A percentile compares a stretch with the other conserved stretches of the same genome.
phyloP scores from a whole-genome alignment of 1,140 invertebrate genomes.

The Aphidius gifuensis region DNA sequence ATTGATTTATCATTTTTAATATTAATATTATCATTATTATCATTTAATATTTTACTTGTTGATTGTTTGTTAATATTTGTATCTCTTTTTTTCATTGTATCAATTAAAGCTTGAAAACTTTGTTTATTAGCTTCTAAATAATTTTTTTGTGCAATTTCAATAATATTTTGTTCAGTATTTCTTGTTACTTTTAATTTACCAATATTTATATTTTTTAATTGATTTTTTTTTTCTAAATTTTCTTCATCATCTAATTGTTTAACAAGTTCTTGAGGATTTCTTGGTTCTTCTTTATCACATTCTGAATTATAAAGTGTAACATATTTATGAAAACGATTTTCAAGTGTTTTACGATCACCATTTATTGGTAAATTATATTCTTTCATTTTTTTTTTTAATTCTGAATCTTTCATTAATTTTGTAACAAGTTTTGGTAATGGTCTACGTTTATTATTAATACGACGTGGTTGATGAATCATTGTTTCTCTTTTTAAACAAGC shows the following conservation, averaged over 20 bases:
- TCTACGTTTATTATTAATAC: conserved; percentile 39
- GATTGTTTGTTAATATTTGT: conserved; percentile 14
- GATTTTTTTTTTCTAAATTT: conserved; percentile 42
- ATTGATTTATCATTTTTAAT: not conserved
- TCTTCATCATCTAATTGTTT: conserved; percentile 54
- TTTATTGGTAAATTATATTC: conserved; percentile 52
- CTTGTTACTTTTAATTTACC: conserved; percentile 39
- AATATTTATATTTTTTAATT: conserved; percentile 14
- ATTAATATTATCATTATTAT: conserved; percentile 1
- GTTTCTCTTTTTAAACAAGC: conserved; percentile 51
- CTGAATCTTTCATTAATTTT: conserved; percentile 57
- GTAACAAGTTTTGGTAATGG: conserved; percentile 59
- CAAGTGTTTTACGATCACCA: conserved; percentile 54
- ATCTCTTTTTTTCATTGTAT: conserved; percentile 37
- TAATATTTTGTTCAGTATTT: conserved; percentile 45
- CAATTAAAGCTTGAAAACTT: conserved; percentile 45
- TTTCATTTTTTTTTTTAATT: conserved; percentile 55
- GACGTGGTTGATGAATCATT: conserved; percentile 20
- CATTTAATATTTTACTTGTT: conserved; percentile 17
- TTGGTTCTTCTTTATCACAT: conserved; percentile 52
- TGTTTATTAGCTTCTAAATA: conserved; percentile 47
- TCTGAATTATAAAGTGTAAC: conserved; percentile 55
- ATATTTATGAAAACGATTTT: conserved; percentile 51
- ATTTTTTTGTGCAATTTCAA: conserved; percentile 50
- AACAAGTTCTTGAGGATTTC: conserved; percentile 48